Evolutionary conservation across 2,797 vertebrate species (phyloP).

Genomic region (Neoniphon sammara): DNA sequence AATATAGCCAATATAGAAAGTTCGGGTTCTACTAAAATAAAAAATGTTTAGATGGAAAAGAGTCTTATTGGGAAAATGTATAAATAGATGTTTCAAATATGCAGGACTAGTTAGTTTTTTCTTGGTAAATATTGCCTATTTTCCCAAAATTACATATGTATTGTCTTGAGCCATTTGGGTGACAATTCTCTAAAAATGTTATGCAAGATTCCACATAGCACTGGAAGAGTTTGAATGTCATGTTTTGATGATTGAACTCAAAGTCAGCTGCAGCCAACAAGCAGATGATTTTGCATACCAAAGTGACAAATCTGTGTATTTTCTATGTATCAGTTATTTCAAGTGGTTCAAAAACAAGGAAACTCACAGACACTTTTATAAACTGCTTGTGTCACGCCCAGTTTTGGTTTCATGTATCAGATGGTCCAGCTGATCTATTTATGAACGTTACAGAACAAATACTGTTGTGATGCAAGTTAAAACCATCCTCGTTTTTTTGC

Average conservation of each 20-base stretch:
- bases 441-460: not conserved
- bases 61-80: too few relatives aligned
- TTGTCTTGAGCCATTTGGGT: not conserved
- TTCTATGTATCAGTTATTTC: not conserved
- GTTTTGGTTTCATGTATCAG: not conserved
- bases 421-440: not conserved
- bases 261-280: too few relatives aligned
- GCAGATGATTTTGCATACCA: too few relatives aligned
- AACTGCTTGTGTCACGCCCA: too few relatives aligned
- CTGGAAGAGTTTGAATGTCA: too few relatives aligned
- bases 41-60: not conserved
- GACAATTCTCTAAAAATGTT: too few relatives aligned
- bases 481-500: not conserved
- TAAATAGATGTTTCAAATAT: too few relatives aligned
- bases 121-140: not conserved
- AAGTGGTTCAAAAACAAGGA: not conserved
- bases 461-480: conserved; percentile 3
- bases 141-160: not conserved
- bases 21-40: not conserved
- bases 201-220: too few relatives aligned
- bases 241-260: too few relatives aligned
- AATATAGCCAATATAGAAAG: not conserved
- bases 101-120: too few relatives aligned
- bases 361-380: too few relatives aligned
- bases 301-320: too few relatives aligned